phyloP scores from a whole-genome alignment of 2,797 vertebrate species.

The Clarias fuscus region DNA sequence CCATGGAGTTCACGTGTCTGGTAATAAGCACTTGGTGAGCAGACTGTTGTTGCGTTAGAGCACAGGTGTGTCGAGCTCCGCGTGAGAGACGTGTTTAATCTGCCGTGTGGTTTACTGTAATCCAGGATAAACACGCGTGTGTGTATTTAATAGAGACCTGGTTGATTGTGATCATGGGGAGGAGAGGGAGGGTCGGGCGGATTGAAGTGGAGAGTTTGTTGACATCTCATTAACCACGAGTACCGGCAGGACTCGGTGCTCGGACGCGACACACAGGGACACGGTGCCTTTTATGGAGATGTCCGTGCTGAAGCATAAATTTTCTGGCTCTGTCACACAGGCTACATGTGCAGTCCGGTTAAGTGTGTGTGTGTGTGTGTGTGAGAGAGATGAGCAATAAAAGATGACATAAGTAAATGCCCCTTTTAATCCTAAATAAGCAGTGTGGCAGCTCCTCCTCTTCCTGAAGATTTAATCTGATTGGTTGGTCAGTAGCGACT shows the following conservation, averaged over 20 bases:
- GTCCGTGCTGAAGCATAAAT: background rate
- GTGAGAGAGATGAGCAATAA: background rate
- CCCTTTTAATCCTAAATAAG: background rate
- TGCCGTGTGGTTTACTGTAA: background rate
- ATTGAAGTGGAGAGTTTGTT: background rate
- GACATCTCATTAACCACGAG: background rate
- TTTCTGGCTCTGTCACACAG: background rate
- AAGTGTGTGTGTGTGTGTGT: background rate
- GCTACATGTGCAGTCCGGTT: background rate
- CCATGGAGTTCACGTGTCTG: background rate
- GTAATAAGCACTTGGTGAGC: background rate
- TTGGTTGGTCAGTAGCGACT: background rate
- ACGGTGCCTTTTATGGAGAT: background rate
- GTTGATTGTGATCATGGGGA: background rate
- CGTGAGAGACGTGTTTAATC: background rate
- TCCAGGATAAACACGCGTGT: background rate
- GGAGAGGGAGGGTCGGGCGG: background rate
- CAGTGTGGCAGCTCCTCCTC: background rate
- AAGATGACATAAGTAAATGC: background rate
- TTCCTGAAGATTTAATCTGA: background rate
- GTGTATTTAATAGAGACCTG: too few relatives aligned
- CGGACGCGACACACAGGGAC: background rate
- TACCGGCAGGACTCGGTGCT: background rate
- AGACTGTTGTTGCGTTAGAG: background rate
- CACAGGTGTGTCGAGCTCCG: background rate